phyloP scores from a whole-genome alignment of 2,797 vertebrate species.

The Karalla daura region DNA sequence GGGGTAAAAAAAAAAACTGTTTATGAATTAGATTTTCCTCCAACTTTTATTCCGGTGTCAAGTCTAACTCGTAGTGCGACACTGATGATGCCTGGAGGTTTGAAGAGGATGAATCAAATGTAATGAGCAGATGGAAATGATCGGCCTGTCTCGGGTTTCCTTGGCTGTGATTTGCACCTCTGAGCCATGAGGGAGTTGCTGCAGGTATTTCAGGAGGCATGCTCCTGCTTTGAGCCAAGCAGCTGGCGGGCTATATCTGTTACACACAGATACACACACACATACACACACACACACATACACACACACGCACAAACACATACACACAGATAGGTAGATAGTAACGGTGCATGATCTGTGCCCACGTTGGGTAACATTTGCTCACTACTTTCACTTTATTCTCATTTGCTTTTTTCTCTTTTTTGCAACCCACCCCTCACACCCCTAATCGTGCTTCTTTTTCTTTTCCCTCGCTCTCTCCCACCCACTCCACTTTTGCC shows the following conservation, averaged over 20 bases:
- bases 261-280: constrained; percentile 26
- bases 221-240: constrained; percentile 38
- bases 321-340: no score
- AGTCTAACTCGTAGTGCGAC: constrained; percentile 22
- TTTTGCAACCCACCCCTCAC: background rate
- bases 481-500: background rate
- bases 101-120: constrained; percentile 32
- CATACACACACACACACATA: no score
- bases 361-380: constrained; percentile 11
- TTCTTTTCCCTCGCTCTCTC: background rate
- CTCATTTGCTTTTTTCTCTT: background rate
- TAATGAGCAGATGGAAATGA: constrained; percentile 49
- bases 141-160: constrained; percentile 40
- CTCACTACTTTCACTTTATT: background rate
- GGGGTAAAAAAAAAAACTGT: background rate
- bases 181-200: constrained; percentile 39
- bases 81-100: constrained; percentile 12
- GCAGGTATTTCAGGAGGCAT: constrained; percentile 70
- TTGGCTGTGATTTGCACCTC: constrained; percentile 43
- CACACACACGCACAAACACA: no score
- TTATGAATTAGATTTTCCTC: constrained; percentile 4
- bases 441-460: background rate
- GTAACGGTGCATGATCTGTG: constrained; percentile 24
- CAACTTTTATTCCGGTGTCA: constrained; percentile 27
- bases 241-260: constrained; percentile 64